Evolutionary conservation across 35 echinoderm and acorn worm genomes (phyloP), one percentile per base, ranked within the genome.

Genomic region (Eucidaris tribuloides): DNA sequence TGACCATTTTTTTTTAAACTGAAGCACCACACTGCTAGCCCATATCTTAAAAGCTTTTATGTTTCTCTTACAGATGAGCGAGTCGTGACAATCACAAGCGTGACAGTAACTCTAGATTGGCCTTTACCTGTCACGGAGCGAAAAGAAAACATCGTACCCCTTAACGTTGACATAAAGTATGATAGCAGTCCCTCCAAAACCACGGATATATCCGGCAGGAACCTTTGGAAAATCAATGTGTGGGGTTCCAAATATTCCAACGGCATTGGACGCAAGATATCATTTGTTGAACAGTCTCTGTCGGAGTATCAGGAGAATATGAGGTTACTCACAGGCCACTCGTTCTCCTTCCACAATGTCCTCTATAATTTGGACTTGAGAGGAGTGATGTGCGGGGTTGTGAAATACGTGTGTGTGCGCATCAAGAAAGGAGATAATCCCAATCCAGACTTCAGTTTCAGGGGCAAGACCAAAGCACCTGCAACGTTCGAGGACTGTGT

Each of bases 321-420:
- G 14, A n/a, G 22, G 6, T 7, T 74, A 42, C 35, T 24, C 4
- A 33, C 35, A 22, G 14, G 14, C 14, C 35, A 33, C 11, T 40
- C 68, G 25, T 74, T 74, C 68, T 74, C 44, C 68, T 74, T 74
- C 44, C 68, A 40, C 36, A 74, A 74, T 74, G 68, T 74, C 68
- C 68, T 22, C 2, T 74, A 74, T 25, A 20, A 44, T 6, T 36
- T 74, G 68, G 68, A 74, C 68, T 42, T 74, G 68, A 74, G 34
- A 44, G 68, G 68, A 40, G 41, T 44, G 35, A 38, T 22, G 29
- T 74, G 68, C 68, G 38, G 35, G 11, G 68, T 42, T 27, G 44
- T 74, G 35, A 74, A 74, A 42, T 74, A 74, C n/a, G 41, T 74
- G 38, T 74, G 68, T 74, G 68, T 20, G 3, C 68, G 68, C 68